Percentiles rank a stretch among this genome's conserved stretches.
phyloP scores from a whole-genome alignment of 2,888 invertebrate genomes.

The Lacanobia wlatinum region DNA sequence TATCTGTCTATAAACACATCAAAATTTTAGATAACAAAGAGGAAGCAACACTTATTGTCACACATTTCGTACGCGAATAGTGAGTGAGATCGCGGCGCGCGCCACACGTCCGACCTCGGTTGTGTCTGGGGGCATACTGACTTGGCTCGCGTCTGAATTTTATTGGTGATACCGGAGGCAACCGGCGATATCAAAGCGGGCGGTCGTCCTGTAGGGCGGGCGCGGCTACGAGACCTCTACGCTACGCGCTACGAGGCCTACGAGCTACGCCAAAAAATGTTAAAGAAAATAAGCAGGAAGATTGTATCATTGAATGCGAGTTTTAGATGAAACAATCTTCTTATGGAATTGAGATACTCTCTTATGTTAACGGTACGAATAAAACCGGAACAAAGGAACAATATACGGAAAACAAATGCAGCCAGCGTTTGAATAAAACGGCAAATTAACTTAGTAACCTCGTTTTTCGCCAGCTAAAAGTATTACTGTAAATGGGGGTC shows the following conservation, averaged over 20 bases:
- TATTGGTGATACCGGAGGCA: conserved; percentile 71
- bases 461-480: conserved; percentile 34
- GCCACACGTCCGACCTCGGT: conserved; percentile 79
- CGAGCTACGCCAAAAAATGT: conserved; percentile 39
- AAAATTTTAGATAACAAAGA: conserved; percentile 84
- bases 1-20: conserved; percentile 75
- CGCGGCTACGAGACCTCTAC: conserved; percentile 75
- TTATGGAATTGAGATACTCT: conserved; percentile 38
- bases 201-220: conserved; percentile 77
- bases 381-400: conserved; percentile 17
- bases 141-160: conserved; percentile 70
- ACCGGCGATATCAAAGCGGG: conserved; percentile 73
- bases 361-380: conserved; percentile 23
- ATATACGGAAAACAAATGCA: conserved; percentile 30
- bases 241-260: conserved; percentile 78
- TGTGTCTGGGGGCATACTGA: conserved; percentile 84
- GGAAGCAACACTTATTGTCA: conserved; percentile 91
- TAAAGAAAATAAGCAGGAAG: conserved; percentile 46
- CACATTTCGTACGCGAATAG: conserved; percentile 87
- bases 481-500: conserved; percentile 36
- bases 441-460: conserved; percentile 37
- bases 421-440: conserved; percentile 34
- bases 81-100: conserved; percentile 75
- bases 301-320: conserved; percentile 46
- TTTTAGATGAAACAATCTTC: conserved; percentile 47